phyloP scores from a whole-genome alignment of 64 coral and sea anemone genomes.

The Stylophora pistillata region DNA sequence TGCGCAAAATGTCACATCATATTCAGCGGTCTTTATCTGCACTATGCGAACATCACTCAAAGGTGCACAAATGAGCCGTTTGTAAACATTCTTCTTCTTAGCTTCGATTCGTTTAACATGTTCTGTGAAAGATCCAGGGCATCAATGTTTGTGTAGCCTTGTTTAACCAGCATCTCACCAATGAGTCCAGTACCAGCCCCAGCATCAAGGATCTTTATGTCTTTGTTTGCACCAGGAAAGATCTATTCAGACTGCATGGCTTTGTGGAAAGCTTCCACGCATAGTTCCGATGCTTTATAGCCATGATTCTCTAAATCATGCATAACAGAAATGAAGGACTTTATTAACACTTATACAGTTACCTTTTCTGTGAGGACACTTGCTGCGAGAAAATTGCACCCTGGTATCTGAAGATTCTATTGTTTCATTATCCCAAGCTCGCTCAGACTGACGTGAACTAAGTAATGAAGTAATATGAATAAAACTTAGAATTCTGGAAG shows the following conservation, averaged over 20 bases:
- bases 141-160: constrained; percentile 52
- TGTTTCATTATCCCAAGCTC: no score
- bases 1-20: constrained; percentile 47
- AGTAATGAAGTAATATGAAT: no score
- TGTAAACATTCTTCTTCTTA: constrained; percentile 43
- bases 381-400: no score
- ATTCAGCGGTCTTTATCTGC: constrained; percentile 28
- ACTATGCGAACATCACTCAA: constrained; percentile 32
- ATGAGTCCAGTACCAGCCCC: constrained; percentile 54
- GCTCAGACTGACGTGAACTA: no score
- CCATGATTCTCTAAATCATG: background rate
- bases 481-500: no score
- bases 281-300: background rate
- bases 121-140: constrained; percentile 37
- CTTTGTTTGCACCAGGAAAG: background rate
- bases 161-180: constrained; percentile 24
- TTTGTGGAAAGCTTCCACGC: background rate
- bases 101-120: constrained; percentile 46
- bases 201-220: constrained; percentile 18
- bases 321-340: no score
- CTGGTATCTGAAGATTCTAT: no score
- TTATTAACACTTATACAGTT: no score
- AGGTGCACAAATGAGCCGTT: constrained; percentile 47
- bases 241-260: constrained; percentile 5
- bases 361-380: no score